Base-by-base conservation (phyloP, 2,888 invertebrate species). In the Masnerella sp. region DNA sequence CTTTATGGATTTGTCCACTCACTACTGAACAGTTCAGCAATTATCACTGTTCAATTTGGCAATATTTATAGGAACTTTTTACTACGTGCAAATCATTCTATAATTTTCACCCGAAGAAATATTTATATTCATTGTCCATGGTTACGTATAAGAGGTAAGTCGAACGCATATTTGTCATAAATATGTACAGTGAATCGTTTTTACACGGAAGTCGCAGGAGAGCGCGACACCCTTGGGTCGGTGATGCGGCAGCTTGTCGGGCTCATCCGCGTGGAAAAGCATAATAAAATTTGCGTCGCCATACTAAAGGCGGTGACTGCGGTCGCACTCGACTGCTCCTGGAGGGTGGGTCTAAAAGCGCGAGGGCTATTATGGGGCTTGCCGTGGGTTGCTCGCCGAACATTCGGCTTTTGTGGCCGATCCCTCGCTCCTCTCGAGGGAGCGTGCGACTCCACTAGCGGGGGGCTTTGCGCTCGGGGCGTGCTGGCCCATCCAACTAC, bases 281-380 rank as follows among this genome's bases (percentile, higher is more conserved):
- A 86, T 84, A 86, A 86, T 86, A 85, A 85, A 86, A 86, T 84
- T 85, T 85, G 77, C 80, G 81, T 85, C 85, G 84, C 86, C 86
- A 85, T 86, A 79, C 81, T 73, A 85, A 83, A 83, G 86, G 86
- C 86, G 86, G 84, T 83, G 79, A 86, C 85, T 83, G 84, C 77
- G 84, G 83, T 82, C 73, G 78, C 82, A 78, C 78, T 82, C 82
- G 62, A 72, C 65, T 69, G 59, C 74, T 76, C 74, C 56, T 70
- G 65, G 74, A 76, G 77, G 77, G 79, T 77, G 75, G 77, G 62
- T 75, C 76, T 77, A 74, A 71, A 74, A 74, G 67, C 72, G 78
- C 78, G 80, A 81, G 80, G 84, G 84, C 84, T 84, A 84, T 85
- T 83, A 85, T 85, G 79, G 84, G 84, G 84, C 81, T 84, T 79